Conservation (phyloP, 2,888 invertebrate species). For the Pheosia tremula region DNA sequence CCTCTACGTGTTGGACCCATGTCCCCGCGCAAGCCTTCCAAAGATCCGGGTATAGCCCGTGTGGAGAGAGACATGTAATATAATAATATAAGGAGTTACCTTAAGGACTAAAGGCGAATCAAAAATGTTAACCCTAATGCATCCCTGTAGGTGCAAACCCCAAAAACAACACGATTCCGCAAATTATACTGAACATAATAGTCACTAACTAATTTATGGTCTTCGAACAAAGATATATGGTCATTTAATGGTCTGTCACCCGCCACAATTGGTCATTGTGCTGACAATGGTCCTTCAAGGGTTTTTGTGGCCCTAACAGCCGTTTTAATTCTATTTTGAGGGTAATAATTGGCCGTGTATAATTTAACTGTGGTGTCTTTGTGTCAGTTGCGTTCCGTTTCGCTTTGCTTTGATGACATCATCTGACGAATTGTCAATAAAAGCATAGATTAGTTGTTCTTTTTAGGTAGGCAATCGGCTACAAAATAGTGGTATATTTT, state of each 20-base stretch:
- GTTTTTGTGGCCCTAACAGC: conserved; percentile 17
- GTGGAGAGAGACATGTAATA: too few relatives aligned
- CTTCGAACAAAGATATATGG: conserved; percentile 56
- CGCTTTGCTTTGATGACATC: neutral
- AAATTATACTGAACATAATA: conserved; percentile 66
- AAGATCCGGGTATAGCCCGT: too few relatives aligned
- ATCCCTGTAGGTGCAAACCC: conserved; percentile 5
- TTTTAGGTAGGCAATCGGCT: too few relatives aligned
- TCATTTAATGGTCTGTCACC: conserved; percentile 58
- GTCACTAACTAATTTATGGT: conserved; percentile 60
- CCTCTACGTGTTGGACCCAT: too few relatives aligned
- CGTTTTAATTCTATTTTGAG: conserved; percentile 29
- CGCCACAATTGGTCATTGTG: conserved; percentile 55
- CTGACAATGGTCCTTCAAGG: conserved; percentile 32
- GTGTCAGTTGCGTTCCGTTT: neutral
- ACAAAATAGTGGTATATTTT: too few relatives aligned
- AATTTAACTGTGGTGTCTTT: conserved; percentile 32
- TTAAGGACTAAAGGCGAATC: too few relatives aligned
- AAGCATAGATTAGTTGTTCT: too few relatives aligned
- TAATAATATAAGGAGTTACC: too few relatives aligned
- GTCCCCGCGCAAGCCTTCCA: too few relatives aligned
- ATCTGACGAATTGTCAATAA: neutral
- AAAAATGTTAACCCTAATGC: conserved; percentile 4
- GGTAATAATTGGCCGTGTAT: conserved; percentile 26
- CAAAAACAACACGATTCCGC: conserved; percentile 44